Base-by-base conservation (phyloP, 2,113 vertebrate species). In the Ailuropoda melanoleuca region DNA sequence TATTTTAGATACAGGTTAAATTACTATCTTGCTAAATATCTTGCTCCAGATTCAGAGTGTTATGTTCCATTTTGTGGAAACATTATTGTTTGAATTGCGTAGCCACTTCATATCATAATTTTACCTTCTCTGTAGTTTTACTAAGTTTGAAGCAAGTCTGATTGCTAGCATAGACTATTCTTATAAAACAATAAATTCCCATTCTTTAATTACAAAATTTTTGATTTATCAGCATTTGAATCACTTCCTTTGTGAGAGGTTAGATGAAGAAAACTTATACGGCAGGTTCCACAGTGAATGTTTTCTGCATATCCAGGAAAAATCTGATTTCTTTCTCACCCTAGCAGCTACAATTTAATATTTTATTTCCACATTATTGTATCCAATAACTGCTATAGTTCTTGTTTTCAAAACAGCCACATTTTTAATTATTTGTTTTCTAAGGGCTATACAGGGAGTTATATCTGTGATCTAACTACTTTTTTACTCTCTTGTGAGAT, bases 211-310 rank as follows among this genome's bases (percentile, higher is more conserved):
- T 89, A 64, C 10, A 82, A 81, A 94, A 24, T 96, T 39, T 95
- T 98, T 97, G 94, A 97, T 96, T 96, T 98, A 95, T 97, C 60
- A n/a, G 64, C 75, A 66, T 87, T 97, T 97, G 31, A 97, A 94
- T 97, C 18, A 53, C 78, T 92, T 97, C 7, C 48, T 96, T 98
- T 98, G 89, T 96, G 60, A 98, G 94, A 97, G 53, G 18, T 95
- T 80, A 97, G n/a, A 8, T 66, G 50, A 94, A 66, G 12, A 87
- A 8, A 94, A 84, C 21, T 80, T 94, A 24, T 1, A 96, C 90
- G 66, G 80, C 23, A 95, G 93, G 83, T 75, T 97, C 86, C 55
- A 87, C 39, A 97, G 82, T 31, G 17, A 94, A 56, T 90, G 85
- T 95, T 98, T 97, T 74, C 29, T 97, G 56, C 37, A 87, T 88